These are phyloP conservation scores for Liolophura sinensis DNA, from an alignment of 1,140 invertebrate genomes.

Conservation along the genomic window DNA sequence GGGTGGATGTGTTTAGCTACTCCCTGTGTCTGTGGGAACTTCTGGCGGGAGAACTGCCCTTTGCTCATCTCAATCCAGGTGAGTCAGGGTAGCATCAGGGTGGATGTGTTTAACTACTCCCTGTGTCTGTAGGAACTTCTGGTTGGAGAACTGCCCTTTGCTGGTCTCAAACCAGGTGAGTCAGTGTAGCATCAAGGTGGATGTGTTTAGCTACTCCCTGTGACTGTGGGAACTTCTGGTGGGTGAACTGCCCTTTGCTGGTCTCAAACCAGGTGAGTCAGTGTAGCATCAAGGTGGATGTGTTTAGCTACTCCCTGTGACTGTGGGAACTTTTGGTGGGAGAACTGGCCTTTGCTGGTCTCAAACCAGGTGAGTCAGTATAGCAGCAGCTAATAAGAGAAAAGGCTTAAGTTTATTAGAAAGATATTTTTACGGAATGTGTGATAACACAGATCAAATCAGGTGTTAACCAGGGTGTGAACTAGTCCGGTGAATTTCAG, in stretches of 20 bases:
- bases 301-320: conserved; percentile 1
- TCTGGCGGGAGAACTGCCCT: conserved; percentile 61
- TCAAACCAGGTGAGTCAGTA: conserved; percentile 53
- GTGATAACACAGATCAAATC: too few species aligned
- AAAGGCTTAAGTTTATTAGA: too few species aligned
- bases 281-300: too few species aligned
- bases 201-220: conserved; percentile 62
- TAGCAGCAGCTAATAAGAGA: too few species aligned
- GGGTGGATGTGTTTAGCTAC: conserved; percentile 63
- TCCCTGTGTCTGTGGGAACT: conserved; percentile 63
- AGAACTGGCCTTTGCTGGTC: conserved; percentile 15
- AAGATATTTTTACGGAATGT: too few species aligned
- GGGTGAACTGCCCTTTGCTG: conserved; percentile 61
- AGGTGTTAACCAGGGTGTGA: too few species aligned
- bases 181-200: conserved; percentile 61
- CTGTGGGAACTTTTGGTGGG: background rate
- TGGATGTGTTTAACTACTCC: too few species aligned
- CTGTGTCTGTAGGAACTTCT: too few species aligned
- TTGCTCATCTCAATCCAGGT: conserved; percentile 62
- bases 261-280: conserved; percentile 59
- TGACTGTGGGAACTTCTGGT: conserved; percentile 62
- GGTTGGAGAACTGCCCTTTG: too few species aligned
- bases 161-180: conserved; percentile 63
- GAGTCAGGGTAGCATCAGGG: too few species aligned
- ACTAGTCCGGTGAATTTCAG: too few species aligned